Percentiles rank a stretch among this genome's conserved stretches.
Evolutionary conservation across 1,140 invertebrate genomes (phyloP).

Genomic region (Eumaeus atala): DNA sequence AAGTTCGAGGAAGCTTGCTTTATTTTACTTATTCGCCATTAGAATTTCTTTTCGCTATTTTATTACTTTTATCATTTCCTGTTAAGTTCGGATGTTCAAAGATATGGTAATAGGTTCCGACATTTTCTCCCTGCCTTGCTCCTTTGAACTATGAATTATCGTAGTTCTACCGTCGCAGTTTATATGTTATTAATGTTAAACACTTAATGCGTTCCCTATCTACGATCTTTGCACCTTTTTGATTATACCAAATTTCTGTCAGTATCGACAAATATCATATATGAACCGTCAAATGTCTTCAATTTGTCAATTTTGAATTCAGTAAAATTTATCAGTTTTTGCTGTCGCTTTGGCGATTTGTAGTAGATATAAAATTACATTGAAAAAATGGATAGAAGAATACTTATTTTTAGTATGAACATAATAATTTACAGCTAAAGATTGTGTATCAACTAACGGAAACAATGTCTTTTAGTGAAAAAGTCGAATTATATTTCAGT

Average conservation of each 20-base stretch:
- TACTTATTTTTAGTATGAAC: neutral
- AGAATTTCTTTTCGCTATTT: too few relatives aligned
- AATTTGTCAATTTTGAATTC: neutral
- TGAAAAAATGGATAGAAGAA: neutral
- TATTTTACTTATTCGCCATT: too few relatives aligned
- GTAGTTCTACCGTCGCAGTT: too few relatives aligned
- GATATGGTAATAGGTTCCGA: too few relatives aligned
- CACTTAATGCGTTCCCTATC: too few relatives aligned
- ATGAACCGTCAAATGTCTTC: neutral
- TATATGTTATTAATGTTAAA: too few relatives aligned
- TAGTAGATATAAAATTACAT: neutral
- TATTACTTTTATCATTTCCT: too few relatives aligned
- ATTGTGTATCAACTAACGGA: slow-evolving; percentile 23
- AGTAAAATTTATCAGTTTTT: slow-evolving; percentile 7
- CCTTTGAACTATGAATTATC: too few relatives aligned
- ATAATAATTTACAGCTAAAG: neutral
- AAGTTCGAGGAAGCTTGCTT: too few relatives aligned
- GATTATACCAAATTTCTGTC: neutral
- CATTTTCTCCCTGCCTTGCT: too few relatives aligned
- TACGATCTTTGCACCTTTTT: too few relatives aligned
- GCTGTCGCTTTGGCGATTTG: neutral
- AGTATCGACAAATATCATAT: neutral
- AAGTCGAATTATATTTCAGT: slow-evolving; percentile 66
- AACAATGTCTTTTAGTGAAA: slow-evolving; percentile 74
- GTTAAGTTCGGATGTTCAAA: too few relatives aligned